A percentile compares a stretch with the other conserved stretches of the same genome.
Conservation (phyloP, 2,888 invertebrate genomes). For the Tipula unca region DNA sequence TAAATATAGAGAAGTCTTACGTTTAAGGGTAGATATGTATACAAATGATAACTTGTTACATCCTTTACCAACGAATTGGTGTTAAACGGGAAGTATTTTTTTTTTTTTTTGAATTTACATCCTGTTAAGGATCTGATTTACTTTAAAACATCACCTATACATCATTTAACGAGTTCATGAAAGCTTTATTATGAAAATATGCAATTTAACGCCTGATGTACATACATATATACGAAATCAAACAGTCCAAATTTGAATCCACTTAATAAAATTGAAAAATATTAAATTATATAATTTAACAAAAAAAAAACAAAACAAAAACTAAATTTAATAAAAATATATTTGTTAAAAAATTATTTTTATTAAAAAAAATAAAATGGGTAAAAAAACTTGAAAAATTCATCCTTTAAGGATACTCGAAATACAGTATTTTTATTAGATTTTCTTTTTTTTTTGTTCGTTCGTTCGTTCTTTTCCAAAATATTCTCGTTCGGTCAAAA, state of each 20-base stretch:
- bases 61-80: not conserved
- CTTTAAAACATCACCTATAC: no score
- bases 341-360: not conserved
- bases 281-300: not conserved
- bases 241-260: not conserved
- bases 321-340: constrained; percentile 1
- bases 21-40: no score
- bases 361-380: not conserved
- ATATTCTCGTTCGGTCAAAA: not conserved
- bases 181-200: not conserved
- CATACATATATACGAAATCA: not conserved
- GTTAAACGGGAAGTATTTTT: not conserved
- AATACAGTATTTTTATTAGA: not conserved
- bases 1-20: no score
- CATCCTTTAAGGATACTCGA: not conserved
- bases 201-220: not conserved
- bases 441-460: not conserved
- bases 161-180: not conserved
- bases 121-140: no score
- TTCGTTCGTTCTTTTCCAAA: not conserved
- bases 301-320: not conserved
- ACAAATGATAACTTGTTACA: not conserved
- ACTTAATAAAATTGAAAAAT: constrained; percentile 8
- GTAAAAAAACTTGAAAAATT: not conserved
- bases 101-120: no score